Conservation (phyloP, 2,113 vertebrate species). For the Actenoides lindsayi region DNA sequence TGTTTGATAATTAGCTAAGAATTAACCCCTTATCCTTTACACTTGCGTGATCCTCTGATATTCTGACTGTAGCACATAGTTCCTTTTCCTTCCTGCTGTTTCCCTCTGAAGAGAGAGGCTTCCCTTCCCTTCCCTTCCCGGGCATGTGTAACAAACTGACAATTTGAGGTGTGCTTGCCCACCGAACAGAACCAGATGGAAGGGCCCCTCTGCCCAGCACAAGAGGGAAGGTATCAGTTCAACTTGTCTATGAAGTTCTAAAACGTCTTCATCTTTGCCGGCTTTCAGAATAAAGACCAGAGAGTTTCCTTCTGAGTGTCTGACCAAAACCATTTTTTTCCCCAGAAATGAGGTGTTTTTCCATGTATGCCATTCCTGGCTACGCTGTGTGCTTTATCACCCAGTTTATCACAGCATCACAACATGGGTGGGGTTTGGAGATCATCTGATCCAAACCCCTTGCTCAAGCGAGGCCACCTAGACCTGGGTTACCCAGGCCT, state of each 20-base stretch:
- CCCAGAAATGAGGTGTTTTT: background rate
- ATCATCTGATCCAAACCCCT: background rate
- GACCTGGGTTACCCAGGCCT: background rate
- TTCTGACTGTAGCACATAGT: background rate
- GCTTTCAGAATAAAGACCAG: background rate
- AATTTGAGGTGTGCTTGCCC: background rate
- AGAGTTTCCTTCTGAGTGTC: background rate
- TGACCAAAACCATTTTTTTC: background rate
- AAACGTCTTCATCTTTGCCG: background rate
- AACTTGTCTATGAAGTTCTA: background rate
- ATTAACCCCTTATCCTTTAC: background rate
- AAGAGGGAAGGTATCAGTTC: background rate
- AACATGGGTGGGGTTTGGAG: background rate
- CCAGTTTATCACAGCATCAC: background rate
- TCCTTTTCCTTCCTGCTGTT: background rate
- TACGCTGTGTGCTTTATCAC: background rate
- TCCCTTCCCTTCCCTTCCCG: background rate
- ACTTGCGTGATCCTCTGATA: background rate
- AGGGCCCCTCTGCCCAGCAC: background rate
- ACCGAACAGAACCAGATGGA: no score
- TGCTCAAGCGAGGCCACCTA: background rate
- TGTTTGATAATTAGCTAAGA: background rate
- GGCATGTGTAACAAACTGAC: background rate
- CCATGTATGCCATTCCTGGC: background rate
- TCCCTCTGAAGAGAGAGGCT: background rate